Conservation (phyloP, 2,113 vertebrate genomes). For the Thalassarche chlororhynchos region DNA sequence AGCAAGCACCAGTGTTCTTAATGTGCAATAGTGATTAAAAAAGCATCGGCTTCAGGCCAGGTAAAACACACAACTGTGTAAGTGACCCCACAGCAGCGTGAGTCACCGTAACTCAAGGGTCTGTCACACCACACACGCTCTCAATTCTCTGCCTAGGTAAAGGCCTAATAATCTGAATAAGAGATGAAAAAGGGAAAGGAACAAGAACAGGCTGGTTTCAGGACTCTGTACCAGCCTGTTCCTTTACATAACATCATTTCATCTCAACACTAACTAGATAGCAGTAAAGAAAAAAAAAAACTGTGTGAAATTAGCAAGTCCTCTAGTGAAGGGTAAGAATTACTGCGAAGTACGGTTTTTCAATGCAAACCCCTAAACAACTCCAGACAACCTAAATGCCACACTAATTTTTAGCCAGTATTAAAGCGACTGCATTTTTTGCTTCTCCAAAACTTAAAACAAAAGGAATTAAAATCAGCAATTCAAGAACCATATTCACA, state of each 20-base stretch:
- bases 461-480: neutral
- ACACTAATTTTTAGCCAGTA: no score
- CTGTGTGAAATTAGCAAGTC: neutral
- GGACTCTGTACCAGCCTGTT: neutral
- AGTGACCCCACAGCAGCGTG: neutral
- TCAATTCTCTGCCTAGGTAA: neutral
- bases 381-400: neutral
- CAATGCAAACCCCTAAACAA: rapidly evolving
- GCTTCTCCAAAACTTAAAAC: neutral
- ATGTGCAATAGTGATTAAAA: rapidly evolving
- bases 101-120: neutral
- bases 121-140: neutral
- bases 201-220: neutral
- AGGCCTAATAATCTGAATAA: neutral
- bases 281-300: neutral
- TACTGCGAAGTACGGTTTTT: neutral
- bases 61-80: neutral
- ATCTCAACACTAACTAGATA: neutral
- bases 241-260: neutral
- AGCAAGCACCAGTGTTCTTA: neutral
- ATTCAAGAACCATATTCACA: neutral
- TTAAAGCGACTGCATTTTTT: rapidly evolving
- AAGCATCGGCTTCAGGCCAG: neutral
- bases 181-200: neutral
- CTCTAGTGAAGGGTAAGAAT: neutral